Percentiles rank a stretch among this genome's conserved stretches.
Conservation (phyloP, 2,797 vertebrate genomes). For the Enteromius treurensis region DNA sequence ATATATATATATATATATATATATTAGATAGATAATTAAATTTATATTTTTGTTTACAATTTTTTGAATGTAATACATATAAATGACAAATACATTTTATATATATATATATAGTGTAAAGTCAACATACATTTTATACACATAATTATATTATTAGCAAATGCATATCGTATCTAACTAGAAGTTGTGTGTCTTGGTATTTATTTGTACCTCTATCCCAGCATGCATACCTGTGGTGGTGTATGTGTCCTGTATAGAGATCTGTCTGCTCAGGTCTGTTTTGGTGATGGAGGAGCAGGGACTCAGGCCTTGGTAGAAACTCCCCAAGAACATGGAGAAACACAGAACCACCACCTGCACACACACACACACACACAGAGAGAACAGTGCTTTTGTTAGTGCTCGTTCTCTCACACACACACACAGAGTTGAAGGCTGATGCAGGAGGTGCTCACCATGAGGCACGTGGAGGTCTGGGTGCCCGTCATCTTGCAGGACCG, state of each 20-base stretch:
- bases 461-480: slow-evolving; percentile 95
- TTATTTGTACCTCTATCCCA: background rate
- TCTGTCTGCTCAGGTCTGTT: slow-evolving; percentile 79
- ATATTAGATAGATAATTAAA: too few species aligned
- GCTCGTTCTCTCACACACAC: background rate
- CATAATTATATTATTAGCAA: background rate
- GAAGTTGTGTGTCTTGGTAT: background rate
- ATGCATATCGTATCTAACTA: background rate
- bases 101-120: background rate
- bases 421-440: background rate
- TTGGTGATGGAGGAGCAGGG: slow-evolving; percentile 85
- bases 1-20: too few species aligned
- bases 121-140: background rate
- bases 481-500: slow-evolving; percentile 88
- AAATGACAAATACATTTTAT: too few species aligned
- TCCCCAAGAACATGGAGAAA: slow-evolving; percentile 90
- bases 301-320: slow-evolving; percentile 86
- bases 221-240: slow-evolving; percentile 80
- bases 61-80: too few species aligned
- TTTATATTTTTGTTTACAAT: too few species aligned
- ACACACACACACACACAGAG: slow-evolving; percentile 68
- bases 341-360: slow-evolving; percentile 89
- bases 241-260: slow-evolving; percentile 85
- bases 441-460: slow-evolving; percentile 85
- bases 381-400: background rate